Evolutionary conservation across 2,113 vertebrate genomes (phyloP).

Genomic region (zebrafish (Danio rerio)): GRCz12tu NC_133180.1:28963501-28964000

Average conservation of each 20-base stretch:
- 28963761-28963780: conserved; percentile 80
- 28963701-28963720: neutral
- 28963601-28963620: conserved; percentile 98
- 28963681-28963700: neutral
- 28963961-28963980: conserved; percentile 11
- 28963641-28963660: conserved; percentile 91
- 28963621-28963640: conserved; percentile 86
- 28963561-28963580: conserved; percentile 75
- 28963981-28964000: neutral
- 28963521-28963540: neutral
- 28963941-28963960: conserved; percentile 87
- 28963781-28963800: conserved; percentile 69
- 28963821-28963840: conserved; percentile 84
- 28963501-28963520: neutral
- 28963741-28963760: conserved; percentile 69
- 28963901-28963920: conserved; percentile 90
- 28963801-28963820: conserved; percentile 87
- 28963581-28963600: conserved; percentile 96
- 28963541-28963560: conserved; percentile 24
- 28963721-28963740: neutral
- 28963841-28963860: conserved; percentile 88
- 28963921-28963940: conserved; percentile 86
- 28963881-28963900: conserved; percentile 96
- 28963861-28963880: conserved; percentile 87
- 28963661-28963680: conserved; percentile 47